phyloP scores from a whole-genome alignment of 92 coral and sea anemone genomes.

The Pocillopora grandis region DNA sequence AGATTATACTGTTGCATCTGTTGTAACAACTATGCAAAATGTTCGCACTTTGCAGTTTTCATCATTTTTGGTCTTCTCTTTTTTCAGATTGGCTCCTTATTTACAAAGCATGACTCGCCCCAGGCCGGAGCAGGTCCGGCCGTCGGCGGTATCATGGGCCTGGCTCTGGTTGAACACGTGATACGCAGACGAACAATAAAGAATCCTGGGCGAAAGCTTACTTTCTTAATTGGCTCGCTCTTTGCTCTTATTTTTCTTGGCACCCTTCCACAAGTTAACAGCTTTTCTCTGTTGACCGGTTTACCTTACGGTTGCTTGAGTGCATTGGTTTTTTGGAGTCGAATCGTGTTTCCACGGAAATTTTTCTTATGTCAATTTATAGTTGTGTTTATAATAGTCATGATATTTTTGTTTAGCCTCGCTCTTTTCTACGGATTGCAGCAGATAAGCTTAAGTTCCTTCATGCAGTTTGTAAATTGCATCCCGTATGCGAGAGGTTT shows the following conservation, averaged over 20 bases:
- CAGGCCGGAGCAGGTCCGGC: constrained; percentile 57
- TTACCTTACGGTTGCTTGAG: constrained; percentile 37
- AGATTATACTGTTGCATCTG: neutral
- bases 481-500: constrained; percentile 43
- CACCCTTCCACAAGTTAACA: constrained; percentile 57
- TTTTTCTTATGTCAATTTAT: neutral
- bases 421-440: constrained; percentile 63
- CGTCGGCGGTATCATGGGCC: constrained; percentile 51
- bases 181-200: constrained; percentile 14
- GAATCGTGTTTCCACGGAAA: neutral
- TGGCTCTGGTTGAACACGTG: constrained; percentile 36
- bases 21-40: neutral
- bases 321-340: constrained; percentile 17
- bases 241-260: constrained; percentile 26
- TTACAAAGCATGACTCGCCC: constrained; percentile 21
- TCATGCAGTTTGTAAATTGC: constrained; percentile 41
- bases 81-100: constrained; percentile 43
- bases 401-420: constrained; percentile 39
- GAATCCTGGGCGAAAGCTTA: constrained; percentile 14
- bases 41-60: neutral
- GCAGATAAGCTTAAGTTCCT: neutral
- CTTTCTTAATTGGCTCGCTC: constrained; percentile 5
- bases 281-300: constrained; percentile 47
- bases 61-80: neutral
- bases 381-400: neutral